Percentiles rank a stretch among this genome's conserved stretches.
These are phyloP conservation scores for Dendronephthya gigantea DNA, from an alignment of 64 coral and sea anemone species.

Conservation along the genomic window DNA sequence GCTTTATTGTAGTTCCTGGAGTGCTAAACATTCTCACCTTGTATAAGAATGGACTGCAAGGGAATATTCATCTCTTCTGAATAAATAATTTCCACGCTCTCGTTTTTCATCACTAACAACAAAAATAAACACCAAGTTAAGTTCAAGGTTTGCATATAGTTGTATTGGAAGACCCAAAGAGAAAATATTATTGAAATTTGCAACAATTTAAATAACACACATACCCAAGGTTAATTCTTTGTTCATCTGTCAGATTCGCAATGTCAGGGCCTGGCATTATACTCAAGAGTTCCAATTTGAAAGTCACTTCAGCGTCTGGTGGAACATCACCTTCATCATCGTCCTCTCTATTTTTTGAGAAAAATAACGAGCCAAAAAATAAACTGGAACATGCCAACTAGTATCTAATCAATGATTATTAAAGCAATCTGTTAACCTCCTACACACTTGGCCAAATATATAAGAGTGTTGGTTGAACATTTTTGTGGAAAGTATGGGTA, in stretches of 20 bases:
- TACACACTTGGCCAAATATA: too few species aligned
- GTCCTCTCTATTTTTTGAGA: neutral
- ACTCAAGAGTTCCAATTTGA: neutral
- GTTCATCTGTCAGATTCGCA: neutral
- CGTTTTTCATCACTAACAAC: neutral
- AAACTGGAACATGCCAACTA: too few species aligned
- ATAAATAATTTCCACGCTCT: neutral
- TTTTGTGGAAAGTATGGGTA: too few species aligned
- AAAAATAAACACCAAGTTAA: neutral
- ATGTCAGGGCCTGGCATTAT: neutral
- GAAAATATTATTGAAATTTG: too few species aligned
- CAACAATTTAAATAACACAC: too few species aligned
- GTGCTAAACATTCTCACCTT: neutral
- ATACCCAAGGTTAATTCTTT: constrained; percentile 1
- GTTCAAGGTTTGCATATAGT: too few species aligned
- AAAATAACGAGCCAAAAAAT: neutral
- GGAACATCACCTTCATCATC: neutral
- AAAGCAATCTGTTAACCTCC: too few species aligned
- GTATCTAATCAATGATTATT: too few species aligned
- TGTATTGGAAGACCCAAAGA: too few species aligned
- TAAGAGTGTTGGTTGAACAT: too few species aligned
- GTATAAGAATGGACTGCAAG: neutral
- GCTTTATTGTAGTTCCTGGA: too few species aligned
- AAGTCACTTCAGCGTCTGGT: neutral
- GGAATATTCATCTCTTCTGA: constrained; percentile 16